A percentile compares a stretch with the other conserved stretches of the same genome.
phyloP scores from a whole-genome alignment of 2,797 vertebrate species.

The Urophycis tenuis region DNA sequence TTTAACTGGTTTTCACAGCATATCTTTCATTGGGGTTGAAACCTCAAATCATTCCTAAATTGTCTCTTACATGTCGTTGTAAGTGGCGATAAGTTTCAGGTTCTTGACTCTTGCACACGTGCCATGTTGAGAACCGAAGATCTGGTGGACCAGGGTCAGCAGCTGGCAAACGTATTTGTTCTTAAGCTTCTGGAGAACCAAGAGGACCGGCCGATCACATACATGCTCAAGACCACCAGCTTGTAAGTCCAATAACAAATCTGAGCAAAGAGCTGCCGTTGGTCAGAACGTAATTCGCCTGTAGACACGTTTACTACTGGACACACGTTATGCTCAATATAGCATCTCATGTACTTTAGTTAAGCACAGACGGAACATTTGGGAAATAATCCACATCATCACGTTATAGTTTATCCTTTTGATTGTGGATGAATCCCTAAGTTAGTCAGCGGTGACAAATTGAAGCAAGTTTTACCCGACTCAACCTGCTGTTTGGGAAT shows the following conservation, averaged over 20 bases:
- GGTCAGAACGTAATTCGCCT: background rate
- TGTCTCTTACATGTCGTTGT: conserved; percentile 17
- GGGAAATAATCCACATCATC: background rate
- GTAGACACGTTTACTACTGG: background rate
- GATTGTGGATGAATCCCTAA: background rate
- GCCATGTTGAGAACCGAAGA: conserved; percentile 91
- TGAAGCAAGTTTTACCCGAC: background rate
- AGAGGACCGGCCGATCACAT: conserved; percentile 81
- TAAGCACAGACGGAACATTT: background rate
- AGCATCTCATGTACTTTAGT: background rate
- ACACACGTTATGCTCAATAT: background rate
- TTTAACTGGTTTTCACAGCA: background rate
- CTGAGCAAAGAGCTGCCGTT: background rate
- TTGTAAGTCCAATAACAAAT: conserved; percentile 75
- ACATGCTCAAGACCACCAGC: conserved; percentile 87
- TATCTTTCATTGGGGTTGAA: background rate
- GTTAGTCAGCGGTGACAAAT: background rate
- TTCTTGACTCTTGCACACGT: conserved; percentile 85
- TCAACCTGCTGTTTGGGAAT: background rate
- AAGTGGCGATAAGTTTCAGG: conserved; percentile 88
- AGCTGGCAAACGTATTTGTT: conserved; percentile 85
- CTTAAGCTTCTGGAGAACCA: conserved; percentile 90
- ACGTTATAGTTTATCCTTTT: background rate
- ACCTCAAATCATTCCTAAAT: background rate
- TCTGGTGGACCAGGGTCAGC: conserved; percentile 89